Evolutionary conservation across 2,797 vertebrate genomes (phyloP), one percentile per base, ranked within the genome.

Genomic region (Rhadinocentrus ornatus): DNA sequence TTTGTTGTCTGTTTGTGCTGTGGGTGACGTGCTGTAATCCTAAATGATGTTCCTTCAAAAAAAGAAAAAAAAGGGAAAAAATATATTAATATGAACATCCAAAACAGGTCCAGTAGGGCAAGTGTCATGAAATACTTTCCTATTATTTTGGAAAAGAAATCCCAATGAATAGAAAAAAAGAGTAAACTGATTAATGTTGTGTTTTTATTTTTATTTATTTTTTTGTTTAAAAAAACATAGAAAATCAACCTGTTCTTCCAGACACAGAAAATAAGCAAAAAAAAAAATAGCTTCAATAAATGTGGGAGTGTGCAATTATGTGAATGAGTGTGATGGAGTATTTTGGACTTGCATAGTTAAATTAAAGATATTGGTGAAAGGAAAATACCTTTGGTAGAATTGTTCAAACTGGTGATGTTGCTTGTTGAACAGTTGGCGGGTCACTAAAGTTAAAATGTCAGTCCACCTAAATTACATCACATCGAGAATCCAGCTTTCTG

Each of bases 21-120:
- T 95, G 90, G 90, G 93, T 95, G 92, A 91, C 86, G 93, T 95
- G 93, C 81, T 84, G 93, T 94, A 91, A 93, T 71, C 86, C 85
- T 81, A 86, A 91, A 89, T 86, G 71, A 87, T 83, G 82, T 86
- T 83, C n/a, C 73, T 78, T 78, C 66, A 88, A 85, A 41, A 72
- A 62, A 62, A 65, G 73, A 53, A 62, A 57, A 52, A 61, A 56
- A 52, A 58, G 75, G 15, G 39, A 12, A 74, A 85, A 80, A 84
- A 69, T 56, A 57, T 77, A 65, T 75, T 60, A 75, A 84, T 68
- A 75, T 68, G 65, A 89, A 84, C 75, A 73, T 83, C 88, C 69
- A 80, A 66, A 39, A 62, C 82, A 67, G 83, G 87, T 91, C 84
- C 77, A 32, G 50, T 50, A 72, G 68, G 76, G 16, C 35, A 63